Conservation (phyloP, 2,797 vertebrate species). For the Tamandua tetradactyla region DNA sequence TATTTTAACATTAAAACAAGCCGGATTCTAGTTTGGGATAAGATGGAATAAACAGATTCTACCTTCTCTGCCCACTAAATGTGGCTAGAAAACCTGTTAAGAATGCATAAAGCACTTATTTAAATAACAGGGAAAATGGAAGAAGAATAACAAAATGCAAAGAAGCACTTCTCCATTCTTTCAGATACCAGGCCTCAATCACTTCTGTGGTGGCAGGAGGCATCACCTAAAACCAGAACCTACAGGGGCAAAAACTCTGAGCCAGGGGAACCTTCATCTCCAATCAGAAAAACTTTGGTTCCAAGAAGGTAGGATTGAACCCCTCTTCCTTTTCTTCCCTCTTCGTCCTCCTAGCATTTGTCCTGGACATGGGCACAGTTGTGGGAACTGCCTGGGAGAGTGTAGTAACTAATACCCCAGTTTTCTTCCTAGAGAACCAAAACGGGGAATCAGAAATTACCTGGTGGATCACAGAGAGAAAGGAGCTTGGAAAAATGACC, state of each 20-base stretch:
- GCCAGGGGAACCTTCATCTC: neutral
- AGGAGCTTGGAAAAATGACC: neutral
- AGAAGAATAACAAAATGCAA: slow-evolving; percentile 9
- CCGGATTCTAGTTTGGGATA: neutral
- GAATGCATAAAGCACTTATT: neutral
- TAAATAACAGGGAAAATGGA: neutral
- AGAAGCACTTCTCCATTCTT: slow-evolving; percentile 28
- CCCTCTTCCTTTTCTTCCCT: neutral
- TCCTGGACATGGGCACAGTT: neutral
- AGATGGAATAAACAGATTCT: neutral
- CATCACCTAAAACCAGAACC: neutral
- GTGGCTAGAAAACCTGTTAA: neutral
- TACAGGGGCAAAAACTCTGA: neutral
- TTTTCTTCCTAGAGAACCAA: neutral
- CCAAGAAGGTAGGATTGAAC: neutral
- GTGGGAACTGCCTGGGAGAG: neutral
- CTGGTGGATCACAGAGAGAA: neutral
- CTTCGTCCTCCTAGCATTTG: neutral
- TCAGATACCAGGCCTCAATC: neutral
- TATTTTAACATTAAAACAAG: slow-evolving; percentile 47
- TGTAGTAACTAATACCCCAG: neutral
- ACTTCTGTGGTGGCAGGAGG: neutral
- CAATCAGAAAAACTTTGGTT: neutral
- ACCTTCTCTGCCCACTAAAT: neutral
- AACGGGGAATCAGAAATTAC: neutral